Evolutionary conservation across 2,113 vertebrate species (phyloP).

Genomic region (Saccopteryx bilineata): DNA sequence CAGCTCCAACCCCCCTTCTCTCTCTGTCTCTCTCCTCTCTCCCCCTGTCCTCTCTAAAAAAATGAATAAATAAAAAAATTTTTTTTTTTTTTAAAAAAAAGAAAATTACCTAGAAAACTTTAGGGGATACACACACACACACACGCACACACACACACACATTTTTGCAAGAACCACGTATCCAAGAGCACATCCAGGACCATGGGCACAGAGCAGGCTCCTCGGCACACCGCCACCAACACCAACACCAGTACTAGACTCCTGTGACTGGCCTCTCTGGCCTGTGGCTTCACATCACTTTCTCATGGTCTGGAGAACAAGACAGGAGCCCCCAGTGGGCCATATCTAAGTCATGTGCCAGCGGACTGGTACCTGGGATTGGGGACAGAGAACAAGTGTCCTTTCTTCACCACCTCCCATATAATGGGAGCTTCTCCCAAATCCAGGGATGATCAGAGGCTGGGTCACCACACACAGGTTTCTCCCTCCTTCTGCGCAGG

Average conservation of each 20-base stretch:
- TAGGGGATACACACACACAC: neutral
- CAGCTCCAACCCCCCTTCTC: no score
- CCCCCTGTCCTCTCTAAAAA: no score
- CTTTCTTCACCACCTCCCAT: neutral
- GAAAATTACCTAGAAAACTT: neutral
- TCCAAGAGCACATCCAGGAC: neutral
- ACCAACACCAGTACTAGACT: no score
- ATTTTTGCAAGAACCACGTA: neutral
- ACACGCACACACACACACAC: no score
- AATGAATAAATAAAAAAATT: no score
- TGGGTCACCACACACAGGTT: neutral
- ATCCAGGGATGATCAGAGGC: neutral
- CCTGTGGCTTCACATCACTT: neutral
- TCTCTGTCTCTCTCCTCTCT: no score
- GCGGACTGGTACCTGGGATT: neutral
- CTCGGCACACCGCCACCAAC: neutral
- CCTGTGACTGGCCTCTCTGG: neutral
- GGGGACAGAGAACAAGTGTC: neutral
- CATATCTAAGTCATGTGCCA: neutral
- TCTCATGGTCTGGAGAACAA: neutral
- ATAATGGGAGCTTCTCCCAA: neutral
- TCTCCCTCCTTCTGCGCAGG: neutral
- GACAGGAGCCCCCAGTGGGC: neutral
- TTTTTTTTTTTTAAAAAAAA: no score
- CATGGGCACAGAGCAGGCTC: neutral